A percentile compares a stretch with the other conserved stretches of the same genome.
Conservation (phyloP, 2,888 invertebrate genomes). For the Biston betularia region DNA sequence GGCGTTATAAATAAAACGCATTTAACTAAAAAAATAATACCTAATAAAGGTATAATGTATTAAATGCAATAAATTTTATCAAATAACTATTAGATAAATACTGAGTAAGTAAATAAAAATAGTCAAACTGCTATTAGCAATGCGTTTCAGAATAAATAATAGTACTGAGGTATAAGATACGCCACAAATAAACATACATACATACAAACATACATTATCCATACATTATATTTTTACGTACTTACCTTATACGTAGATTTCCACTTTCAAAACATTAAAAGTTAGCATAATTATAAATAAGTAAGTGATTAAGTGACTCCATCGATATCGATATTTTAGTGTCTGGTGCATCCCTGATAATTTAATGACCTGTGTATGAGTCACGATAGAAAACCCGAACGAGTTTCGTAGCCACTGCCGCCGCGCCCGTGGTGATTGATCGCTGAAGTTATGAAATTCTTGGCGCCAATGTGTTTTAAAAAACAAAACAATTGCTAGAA, state of each 20-base stretch:
- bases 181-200: too few species aligned
- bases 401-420: slow-evolving; percentile 26
- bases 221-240: too few species aligned
- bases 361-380: slow-evolving; percentile 27
- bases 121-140: neutral
- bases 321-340: slow-evolving; percentile 5
- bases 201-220: too few species aligned
- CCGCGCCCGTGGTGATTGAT: slow-evolving; percentile 37
- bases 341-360: slow-evolving; percentile 14
- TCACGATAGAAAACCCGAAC: slow-evolving; percentile 39
- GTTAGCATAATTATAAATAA: too few species aligned
- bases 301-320: neutral
- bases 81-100: neutral
- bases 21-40: neutral
- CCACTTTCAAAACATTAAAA: too few species aligned
- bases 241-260: too few species aligned
- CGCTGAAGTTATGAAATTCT: slow-evolving; percentile 35
- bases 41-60: neutral
- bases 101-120: neutral
- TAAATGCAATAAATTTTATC: neutral
- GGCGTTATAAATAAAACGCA: neutral
- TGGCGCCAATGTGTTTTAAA: slow-evolving; percentile 30
- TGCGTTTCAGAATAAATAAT: too few species aligned
- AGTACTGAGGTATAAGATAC: too few species aligned
- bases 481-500: slow-evolving; percentile 11